A percentile compares a stretch with the other conserved stretches of the same genome.
These are phyloP conservation scores for Siniperca undulata DNA, from an alignment of 2,797 vertebrate genomes.

Conservation along the genomic window DNA sequence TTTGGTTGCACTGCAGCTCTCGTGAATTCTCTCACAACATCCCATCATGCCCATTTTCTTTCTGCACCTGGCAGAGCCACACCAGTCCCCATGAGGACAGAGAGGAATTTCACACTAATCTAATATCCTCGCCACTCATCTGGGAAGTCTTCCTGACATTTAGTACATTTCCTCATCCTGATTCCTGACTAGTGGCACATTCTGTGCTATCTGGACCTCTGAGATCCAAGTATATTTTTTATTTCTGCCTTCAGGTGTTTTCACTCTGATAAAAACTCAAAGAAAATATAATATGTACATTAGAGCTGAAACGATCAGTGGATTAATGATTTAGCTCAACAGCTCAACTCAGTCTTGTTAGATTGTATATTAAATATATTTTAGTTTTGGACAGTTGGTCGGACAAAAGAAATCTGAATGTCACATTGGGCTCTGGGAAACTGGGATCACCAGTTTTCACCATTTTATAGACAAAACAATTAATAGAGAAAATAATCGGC, in stretches of 20 bases:
- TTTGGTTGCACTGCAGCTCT: background rate
- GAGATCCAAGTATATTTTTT: background rate
- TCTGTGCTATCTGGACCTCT: background rate
- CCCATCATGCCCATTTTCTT: conserved; percentile 33
- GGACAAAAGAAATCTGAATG: fast-evolving
- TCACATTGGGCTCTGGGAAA: too few relatives aligned
- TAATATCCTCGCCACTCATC: conserved; percentile 42
- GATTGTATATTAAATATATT: background rate
- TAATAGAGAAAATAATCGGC: background rate
- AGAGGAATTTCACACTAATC: conserved; percentile 64
- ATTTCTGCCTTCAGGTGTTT: background rate
- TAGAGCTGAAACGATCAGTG: background rate
- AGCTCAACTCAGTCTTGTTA: background rate
- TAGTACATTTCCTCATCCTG: conserved; percentile 34
- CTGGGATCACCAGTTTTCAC: too few relatives aligned
- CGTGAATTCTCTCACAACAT: background rate
- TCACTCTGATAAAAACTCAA: background rate
- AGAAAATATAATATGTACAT: background rate
- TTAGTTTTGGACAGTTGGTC: background rate
- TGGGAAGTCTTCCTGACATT: conserved; percentile 17
- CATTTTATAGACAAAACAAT: background rate
- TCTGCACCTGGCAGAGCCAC: conserved; percentile 42
- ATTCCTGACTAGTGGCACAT: conserved; percentile 3
- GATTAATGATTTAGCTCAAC: background rate
- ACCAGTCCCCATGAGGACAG: conserved; percentile 7